These are phyloP conservation scores for Neosilurus mollespiculum DNA, from an alignment of 2,797 vertebrate genomes.

Conservation along the genomic window DNA sequence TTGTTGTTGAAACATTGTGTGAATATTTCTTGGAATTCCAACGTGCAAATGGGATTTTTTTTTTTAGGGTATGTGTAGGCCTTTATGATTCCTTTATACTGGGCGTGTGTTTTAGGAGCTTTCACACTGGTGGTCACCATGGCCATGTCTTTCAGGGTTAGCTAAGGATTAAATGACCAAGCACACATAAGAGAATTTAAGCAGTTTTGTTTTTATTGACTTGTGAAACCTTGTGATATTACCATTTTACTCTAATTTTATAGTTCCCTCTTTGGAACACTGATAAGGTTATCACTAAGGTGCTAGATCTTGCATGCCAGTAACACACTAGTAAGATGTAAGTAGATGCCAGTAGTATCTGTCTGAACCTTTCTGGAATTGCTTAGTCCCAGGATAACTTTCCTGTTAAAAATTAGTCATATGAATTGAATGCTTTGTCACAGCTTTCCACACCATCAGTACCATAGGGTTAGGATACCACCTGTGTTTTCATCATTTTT, in stretches of 20 bases:
- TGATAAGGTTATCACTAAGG: background rate
- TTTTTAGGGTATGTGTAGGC: constrained; percentile 16
- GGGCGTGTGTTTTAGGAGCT: constrained; percentile 10
- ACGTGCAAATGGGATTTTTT: constrained; percentile 49
- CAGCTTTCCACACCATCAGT: background rate
- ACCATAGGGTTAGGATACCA: background rate
- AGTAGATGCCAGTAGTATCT: background rate
- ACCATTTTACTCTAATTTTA: constrained; percentile 5
- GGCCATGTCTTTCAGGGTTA: constrained; percentile 28
- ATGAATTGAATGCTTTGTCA: background rate
- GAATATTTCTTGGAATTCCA: constrained; percentile 57
- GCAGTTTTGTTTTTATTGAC: constrained; percentile 9
- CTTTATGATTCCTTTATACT: constrained; percentile 49
- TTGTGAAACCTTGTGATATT: background rate
- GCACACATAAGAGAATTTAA: constrained; percentile 31
- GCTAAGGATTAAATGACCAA: constrained; percentile 24
- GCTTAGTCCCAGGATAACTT: background rate
- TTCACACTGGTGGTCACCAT: background rate
- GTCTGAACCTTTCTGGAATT: background rate
- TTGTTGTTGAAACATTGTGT: background rate
- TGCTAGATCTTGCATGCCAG: background rate
- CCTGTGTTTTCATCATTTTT: background rate
- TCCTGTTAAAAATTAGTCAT: background rate
- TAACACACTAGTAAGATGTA: background rate
- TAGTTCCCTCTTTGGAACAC: background rate